These are phyloP conservation scores for Lydus trimaculatus DNA, from an alignment of 2,888 invertebrate genomes.

Conservation along the genomic window DNA sequence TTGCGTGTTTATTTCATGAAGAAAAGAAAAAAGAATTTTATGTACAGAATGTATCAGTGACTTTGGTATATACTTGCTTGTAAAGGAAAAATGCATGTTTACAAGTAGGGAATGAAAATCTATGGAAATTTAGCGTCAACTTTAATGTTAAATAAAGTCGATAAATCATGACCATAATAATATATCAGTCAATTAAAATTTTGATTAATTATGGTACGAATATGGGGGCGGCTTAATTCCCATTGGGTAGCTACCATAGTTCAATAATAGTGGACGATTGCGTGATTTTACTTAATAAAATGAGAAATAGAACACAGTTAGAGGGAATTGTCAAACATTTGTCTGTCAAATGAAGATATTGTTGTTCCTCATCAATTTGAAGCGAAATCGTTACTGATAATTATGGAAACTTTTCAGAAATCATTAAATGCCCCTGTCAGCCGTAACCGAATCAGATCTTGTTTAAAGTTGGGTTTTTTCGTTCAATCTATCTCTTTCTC, in stretches of 20 bases:
- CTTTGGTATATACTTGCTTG: neutral
- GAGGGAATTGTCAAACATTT: neutral
- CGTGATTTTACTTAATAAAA: neutral
- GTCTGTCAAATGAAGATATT: conserved; percentile 12
- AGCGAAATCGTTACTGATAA: neutral
- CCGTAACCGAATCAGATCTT: neutral
- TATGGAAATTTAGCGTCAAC: neutral
- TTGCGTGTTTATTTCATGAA: conserved; percentile 32
- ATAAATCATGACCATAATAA: conserved; percentile 24
- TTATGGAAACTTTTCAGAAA: neutral
- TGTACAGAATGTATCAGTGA: neutral
- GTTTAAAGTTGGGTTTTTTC: neutral
- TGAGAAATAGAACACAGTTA: neutral
- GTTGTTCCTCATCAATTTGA: conserved; percentile 9
- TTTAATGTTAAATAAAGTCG: conserved; percentile 20
- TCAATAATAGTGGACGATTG: conserved; percentile 23
- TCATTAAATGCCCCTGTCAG: neutral
- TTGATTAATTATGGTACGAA: conserved; percentile 23
- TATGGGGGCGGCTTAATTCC: neutral
- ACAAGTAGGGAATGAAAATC: neutral
- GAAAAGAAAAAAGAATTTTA: conserved; percentile 10
- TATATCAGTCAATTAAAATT: conserved; percentile 29
- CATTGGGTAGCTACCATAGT: conserved; percentile 11
- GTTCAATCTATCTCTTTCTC: neutral
- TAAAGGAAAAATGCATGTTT: neutral